A percentile compares a stretch with the other conserved stretches of the same genome.
phyloP scores from a whole-genome alignment of 2,888 invertebrate genomes.

The Gandaritis pyraliata region DNA sequence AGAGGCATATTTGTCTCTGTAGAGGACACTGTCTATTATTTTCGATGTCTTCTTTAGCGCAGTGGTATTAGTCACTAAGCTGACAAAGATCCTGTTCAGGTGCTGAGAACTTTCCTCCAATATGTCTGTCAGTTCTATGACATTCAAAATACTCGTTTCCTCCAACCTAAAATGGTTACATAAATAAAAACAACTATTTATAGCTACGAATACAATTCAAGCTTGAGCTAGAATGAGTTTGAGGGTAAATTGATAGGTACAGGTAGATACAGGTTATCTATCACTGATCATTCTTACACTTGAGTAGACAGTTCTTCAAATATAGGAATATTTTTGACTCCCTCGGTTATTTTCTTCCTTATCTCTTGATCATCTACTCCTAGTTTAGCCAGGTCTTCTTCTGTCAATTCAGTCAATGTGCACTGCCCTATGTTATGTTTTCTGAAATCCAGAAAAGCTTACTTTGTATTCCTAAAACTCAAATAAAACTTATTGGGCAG shows the following conservation, averaged over 20 bases:
- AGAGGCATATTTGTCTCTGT: conserved; percentile 75
- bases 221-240: too few species aligned
- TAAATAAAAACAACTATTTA: too few species aligned
- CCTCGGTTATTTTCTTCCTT: conserved; percentile 64
- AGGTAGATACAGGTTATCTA: too few species aligned
- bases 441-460: conserved; percentile 46
- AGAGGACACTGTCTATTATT: conserved; percentile 64
- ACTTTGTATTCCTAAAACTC: too few species aligned
- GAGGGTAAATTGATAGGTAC: too few species aligned
- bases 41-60: conserved; percentile 68
- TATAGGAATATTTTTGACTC: conserved; percentile 71
- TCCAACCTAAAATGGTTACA: conserved; percentile 1
- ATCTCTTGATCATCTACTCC: conserved; percentile 68
- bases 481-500: too few species aligned
- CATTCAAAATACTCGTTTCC: conserved; percentile 40
- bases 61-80: conserved; percentile 68
- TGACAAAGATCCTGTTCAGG: conserved; percentile 71
- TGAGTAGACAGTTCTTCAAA: conserved; percentile 57
- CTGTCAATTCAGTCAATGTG: conserved; percentile 69
- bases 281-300: conserved; percentile 44
- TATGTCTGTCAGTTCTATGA: conserved; percentile 65
- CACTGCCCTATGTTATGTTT: conserved; percentile 74
- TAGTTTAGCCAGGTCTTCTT: conserved; percentile 72
- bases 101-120: conserved; percentile 75
- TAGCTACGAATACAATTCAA: too few species aligned